These are phyloP conservation scores for Pammene fasciana DNA, from an alignment of 2,888 invertebrate species.

Conservation along the genomic window DNA sequence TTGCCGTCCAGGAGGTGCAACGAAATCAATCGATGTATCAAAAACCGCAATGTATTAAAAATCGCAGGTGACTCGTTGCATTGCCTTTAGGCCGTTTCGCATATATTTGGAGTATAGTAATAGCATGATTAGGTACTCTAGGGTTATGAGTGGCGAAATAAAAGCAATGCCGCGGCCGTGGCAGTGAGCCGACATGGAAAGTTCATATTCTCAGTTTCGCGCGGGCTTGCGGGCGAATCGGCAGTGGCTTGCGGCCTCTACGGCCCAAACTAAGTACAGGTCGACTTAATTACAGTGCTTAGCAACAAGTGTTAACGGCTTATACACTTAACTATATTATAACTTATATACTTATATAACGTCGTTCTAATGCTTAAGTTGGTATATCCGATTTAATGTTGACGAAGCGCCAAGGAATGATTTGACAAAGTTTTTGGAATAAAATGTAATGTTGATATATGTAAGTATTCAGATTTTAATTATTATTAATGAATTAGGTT, in stretches of 20 bases:
- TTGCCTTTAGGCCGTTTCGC: conserved; percentile 11
- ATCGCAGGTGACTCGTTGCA: too few relatives aligned
- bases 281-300: neutral
- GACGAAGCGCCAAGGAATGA: neutral
- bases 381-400: conserved; percentile 5
- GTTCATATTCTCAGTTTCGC: conserved; percentile 38
- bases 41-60: too few relatives aligned
- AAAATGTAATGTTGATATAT: neutral
- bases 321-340: neutral
- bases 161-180: conserved; percentile 10
- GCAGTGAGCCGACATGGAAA: conserved; percentile 18
- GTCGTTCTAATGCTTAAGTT: neutral
- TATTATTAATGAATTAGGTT: too few relatives aligned
- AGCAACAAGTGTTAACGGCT: conserved; percentile 15
- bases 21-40: too few relatives aligned
- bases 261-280: neutral
- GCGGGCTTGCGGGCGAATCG: conserved; percentile 32
- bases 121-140: conserved; percentile 9
- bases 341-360: conserved; percentile 10
- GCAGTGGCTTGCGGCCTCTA: conserved; percentile 10
- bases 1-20: too few relatives aligned
- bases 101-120: conserved; percentile 19
- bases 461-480: conserved; percentile 15
- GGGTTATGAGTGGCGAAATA: conserved; percentile 12
- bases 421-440: neutral